Evolutionary conservation across 1,140 invertebrate genomes (phyloP).

Genomic region (Armadillidium nasatum): DNA sequence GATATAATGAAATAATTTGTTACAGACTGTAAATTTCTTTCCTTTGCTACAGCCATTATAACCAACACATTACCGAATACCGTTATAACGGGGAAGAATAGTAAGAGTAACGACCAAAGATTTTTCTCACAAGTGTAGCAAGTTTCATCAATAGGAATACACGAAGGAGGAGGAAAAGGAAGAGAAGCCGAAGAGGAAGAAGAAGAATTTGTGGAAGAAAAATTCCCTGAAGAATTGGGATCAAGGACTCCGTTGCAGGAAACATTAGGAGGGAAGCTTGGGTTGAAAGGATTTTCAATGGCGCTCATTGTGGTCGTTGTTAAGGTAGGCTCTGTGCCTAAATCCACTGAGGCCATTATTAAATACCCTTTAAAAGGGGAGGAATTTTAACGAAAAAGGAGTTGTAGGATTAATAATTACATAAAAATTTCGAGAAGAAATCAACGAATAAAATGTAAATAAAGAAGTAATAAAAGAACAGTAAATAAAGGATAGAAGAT

Average conservation of each 20-base stretch:
- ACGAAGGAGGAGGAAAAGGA: not conserved
- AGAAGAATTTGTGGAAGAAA: not conserved
- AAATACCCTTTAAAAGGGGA: no score
- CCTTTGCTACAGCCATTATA: conserved; percentile 64
- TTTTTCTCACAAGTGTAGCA: not conserved
- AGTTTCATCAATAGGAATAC: not conserved
- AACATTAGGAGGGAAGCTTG: not conserved
- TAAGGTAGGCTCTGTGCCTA: no score
- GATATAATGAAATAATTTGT: conserved; percentile 93
- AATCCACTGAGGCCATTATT: no score
- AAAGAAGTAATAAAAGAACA: not conserved
- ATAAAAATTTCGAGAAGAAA: no score
- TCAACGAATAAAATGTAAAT: no score
- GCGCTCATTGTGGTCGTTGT: no score
- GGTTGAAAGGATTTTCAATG: not conserved
- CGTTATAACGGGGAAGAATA: conserved; percentile 59
- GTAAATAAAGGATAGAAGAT: not conserved
- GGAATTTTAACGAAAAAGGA: no score
- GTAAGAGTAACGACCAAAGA: conserved; percentile 50
- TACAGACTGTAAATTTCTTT: conserved; percentile 79
- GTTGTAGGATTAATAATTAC: no score
- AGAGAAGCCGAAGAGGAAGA: not conserved
- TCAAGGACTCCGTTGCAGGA: not conserved
- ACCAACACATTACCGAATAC: conserved; percentile 68
- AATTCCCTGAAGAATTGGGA: not conserved